Percentiles rank a stretch among this genome's conserved stretches.
Evolutionary conservation across 2,797 vertebrate genomes (phyloP).

Genomic region (Acestrorhynchus altus): DNA sequence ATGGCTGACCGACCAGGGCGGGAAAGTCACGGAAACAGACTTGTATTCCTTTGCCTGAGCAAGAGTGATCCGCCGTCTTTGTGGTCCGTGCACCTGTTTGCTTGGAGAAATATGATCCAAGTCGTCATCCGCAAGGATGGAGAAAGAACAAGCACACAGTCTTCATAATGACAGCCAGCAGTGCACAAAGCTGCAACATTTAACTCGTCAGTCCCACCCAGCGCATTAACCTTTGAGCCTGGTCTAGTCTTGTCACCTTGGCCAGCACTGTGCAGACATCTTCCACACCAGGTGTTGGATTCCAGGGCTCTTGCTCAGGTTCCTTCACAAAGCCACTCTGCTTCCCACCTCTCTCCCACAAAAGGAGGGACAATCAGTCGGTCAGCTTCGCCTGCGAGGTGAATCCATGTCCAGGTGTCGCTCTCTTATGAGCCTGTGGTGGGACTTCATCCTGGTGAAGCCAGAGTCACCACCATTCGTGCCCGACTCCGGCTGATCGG

Average conservation of each 20-base stretch:
- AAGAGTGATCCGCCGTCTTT: slow-evolving; percentile 53
- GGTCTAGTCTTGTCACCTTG: not conserved
- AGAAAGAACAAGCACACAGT: slow-evolving; percentile 67
- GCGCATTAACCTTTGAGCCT: slow-evolving; percentile 5
- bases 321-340: too few relatives aligned
- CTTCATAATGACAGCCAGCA: slow-evolving; percentile 65
- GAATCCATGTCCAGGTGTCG: not conserved
- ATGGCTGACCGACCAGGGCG: slow-evolving; percentile 46
- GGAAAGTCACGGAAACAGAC: slow-evolving; percentile 32
- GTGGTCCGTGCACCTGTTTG: slow-evolving; percentile 51
- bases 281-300: not conserved
- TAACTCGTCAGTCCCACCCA: slow-evolving; percentile 40
- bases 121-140: slow-evolving; percentile 75
- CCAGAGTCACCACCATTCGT: not conserved
- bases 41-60: slow-evolving; percentile 40
- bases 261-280: not conserved
- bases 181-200: slow-evolving; percentile 63
- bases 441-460: not conserved
- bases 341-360: not conserved
- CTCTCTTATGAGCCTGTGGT: not conserved
- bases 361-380: not conserved
- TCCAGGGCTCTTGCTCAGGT: not conserved
- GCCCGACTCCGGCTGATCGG: too few relatives aligned
- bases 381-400: not conserved
- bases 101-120: slow-evolving; percentile 51